phyloP scores from a whole-genome alignment of 2,113 vertebrate genomes.

The Nothocercus nigrocapillus region DNA sequence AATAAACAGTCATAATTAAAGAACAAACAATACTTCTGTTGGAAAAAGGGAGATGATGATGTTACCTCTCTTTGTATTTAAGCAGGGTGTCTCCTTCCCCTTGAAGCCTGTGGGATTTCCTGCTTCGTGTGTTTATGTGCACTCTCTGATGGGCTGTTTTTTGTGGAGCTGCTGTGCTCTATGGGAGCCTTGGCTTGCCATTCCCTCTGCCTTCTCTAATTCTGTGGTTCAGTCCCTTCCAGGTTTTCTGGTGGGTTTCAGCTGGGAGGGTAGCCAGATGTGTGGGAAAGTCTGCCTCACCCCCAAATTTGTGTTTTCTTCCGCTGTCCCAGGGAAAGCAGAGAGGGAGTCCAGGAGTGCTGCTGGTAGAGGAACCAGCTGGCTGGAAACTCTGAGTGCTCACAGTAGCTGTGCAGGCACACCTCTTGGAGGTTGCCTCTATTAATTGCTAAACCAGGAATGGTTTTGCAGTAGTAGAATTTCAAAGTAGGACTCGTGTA shows the following conservation, averaged over 20 bases:
- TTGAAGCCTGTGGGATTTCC: constrained; percentile 57
- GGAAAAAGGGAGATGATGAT: not conserved
- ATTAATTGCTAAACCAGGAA: not conserved
- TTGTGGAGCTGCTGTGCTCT: not conserved
- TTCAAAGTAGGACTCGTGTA: not conserved
- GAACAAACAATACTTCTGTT: not conserved
- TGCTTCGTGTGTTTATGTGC: constrained; percentile 41
- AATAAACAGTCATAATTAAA: not conserved
- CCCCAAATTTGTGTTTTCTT: not conserved
- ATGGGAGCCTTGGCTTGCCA: not conserved
- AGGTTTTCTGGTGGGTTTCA: not conserved
- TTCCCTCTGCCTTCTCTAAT: not conserved
- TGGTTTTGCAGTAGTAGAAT: not conserved
- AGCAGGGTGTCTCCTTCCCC: constrained; percentile 59
- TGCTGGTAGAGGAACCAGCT: not conserved
- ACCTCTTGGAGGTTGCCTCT: not conserved
- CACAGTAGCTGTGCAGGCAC: not conserved
- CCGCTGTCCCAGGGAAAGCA: not conserved
- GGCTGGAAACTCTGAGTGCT: not conserved
- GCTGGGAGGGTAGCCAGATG: not conserved
- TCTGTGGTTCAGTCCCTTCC: not conserved
- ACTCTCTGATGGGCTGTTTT: not conserved
- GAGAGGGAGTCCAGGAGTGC: not conserved
- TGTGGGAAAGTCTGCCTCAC: not conserved
- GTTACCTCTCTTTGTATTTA: constrained; percentile 53